Conservation (phyloP, 2,113 vertebrate genomes). For the Catagonus wagneri region DNA sequence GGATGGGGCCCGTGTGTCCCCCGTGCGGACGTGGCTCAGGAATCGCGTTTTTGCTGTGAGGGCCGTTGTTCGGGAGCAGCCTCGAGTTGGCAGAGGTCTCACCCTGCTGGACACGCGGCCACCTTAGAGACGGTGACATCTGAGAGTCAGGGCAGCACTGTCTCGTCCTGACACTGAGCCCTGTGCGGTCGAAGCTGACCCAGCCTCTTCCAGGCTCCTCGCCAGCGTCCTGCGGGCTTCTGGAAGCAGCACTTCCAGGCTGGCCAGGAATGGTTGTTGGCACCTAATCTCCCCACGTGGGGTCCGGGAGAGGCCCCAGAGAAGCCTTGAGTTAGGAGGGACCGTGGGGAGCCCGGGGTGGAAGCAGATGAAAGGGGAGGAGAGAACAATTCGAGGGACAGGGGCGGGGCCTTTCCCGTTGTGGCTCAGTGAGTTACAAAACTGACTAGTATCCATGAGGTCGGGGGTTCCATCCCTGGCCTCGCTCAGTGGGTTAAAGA, state of each 20-base stretch:
- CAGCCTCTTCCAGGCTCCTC: background rate
- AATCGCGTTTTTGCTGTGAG: fast-evolving
- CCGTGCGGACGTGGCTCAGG: fast-evolving
- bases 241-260: no score
- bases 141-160: background rate
- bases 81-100: background rate
- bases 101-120: background rate
- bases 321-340: background rate
- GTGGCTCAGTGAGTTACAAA: no score
- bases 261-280: no score
- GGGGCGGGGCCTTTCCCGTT: background rate
- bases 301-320: background rate
- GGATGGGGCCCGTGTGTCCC: fast-evolving
- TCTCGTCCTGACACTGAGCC: background rate
- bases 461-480: no score
- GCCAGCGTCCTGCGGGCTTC: background rate
- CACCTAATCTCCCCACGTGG: background rate
- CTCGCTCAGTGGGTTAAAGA: no score
- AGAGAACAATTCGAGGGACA: background rate
- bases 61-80: background rate
- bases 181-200: no score
- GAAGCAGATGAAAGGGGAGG: background rate
- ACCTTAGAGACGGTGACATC: background rate
- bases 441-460: no score
- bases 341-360: no score